phyloP scores from a whole-genome alignment of 2,113 vertebrate genomes.

The Rhea pennata region DNA sequence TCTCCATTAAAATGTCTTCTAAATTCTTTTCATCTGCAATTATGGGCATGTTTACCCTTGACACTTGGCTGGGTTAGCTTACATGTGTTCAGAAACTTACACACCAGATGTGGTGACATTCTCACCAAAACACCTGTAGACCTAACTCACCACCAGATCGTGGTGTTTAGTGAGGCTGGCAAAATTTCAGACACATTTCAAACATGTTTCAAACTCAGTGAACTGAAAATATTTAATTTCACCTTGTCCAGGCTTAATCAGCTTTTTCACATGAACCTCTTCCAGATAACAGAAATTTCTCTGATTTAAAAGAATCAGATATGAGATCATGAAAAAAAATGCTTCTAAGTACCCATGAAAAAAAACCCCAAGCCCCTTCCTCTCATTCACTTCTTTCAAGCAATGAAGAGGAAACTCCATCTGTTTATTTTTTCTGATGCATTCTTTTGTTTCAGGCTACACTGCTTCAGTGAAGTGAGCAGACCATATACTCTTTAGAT shows the following conservation, averaged over 20 bases:
- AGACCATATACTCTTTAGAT: background rate
- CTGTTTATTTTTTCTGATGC: background rate
- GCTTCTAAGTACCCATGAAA: background rate
- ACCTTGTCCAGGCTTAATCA: background rate
- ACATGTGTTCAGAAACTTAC: background rate
- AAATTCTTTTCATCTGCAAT: background rate
- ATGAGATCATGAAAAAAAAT: background rate
- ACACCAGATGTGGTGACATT: background rate
- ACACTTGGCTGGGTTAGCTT: background rate
- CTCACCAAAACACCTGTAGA: background rate
- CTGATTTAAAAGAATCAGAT: background rate
- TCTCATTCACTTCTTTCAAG: background rate
- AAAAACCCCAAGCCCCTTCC: background rate
- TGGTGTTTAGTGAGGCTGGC: background rate
- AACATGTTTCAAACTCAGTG: background rate
- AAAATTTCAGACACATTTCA: background rate
- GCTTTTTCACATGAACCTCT: background rate
- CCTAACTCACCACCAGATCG: background rate
- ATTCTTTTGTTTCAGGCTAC: constrained; percentile 9
- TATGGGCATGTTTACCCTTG: background rate
- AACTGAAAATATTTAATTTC: background rate
- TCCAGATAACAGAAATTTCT: background rate
- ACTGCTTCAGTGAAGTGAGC: background rate
- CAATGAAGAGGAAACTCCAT: background rate
- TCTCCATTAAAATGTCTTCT: background rate